Evolutionary conservation across 37 sponge, comb jelly and placozoan species (phyloP), one percentile per base, ranked within the genome.

Genomic region (Petrosia ficiformis): DNA sequence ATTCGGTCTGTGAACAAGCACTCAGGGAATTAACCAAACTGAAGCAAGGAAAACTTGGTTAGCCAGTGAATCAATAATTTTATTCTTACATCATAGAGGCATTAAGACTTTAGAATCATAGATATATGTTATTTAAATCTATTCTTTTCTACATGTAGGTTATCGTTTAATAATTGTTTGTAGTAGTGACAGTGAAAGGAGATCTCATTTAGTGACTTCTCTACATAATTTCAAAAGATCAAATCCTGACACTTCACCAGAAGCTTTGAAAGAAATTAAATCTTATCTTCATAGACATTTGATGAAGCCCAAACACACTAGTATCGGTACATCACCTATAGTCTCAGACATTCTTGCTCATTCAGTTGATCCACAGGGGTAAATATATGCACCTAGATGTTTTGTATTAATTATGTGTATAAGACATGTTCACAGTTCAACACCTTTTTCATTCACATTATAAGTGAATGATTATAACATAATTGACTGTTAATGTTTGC

Each of bases 1-100:
- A 82, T 29, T 11, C 28, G 5, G 25, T 29, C 6, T 25, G 63
- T 61, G 63, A 61, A 61, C 26, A 61, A n/a, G 11, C 26, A 26
- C 6, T n/a, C 5, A 11, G 63, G n/a, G 28, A 61, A n/a, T 29
- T 61, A 6, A 61, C 6, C 28, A 61, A 5, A n/a, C 26, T 61
- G 28, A 61, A 61, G 28, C 63, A 61, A 22, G 63, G 63, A 22
- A 61, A 61, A 61, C 14, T 26, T n/a, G 63, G 63, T 61, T 5
- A n/a, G n/a, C n/a, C n/a, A n/a, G n/a, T n/a, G n/a, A n/a, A n/a
- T n/a, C n/a, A n/a, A n/a, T n/a, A n/a, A n/a, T n/a, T n/a, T n/a
- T n/a, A n/a, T n/a, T n/a, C n/a, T n/a, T n/a, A n/a, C n/a, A n/a
- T n/a, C n/a, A n/a, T n/a, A n/a, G n/a, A n/a, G n/a, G n/a, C n/a